Conservation (phyloP, 2,113 vertebrate species). For the Pangasianodon hypophthalmus region DNA sequence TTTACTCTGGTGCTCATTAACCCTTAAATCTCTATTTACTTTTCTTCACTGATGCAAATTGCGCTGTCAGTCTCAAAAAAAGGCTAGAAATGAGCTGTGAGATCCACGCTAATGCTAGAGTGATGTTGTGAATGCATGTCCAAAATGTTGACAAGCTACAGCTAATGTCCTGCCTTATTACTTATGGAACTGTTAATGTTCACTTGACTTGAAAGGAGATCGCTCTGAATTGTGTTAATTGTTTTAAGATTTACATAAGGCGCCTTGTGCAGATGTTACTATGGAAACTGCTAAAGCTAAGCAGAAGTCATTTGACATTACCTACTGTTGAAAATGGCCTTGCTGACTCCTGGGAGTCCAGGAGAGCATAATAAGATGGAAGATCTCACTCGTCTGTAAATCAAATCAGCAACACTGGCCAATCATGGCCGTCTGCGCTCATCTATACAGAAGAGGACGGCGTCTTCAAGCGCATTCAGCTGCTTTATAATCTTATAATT, state of each 20-base stretch:
- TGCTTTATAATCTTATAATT: neutral
- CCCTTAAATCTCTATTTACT: conserved; percentile 42
- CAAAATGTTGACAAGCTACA: conserved; percentile 54
- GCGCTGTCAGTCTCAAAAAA: neutral
- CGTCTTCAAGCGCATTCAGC: neutral
- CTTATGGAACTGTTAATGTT: neutral
- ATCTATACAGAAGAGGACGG: neutral
- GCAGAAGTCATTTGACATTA: conserved; percentile 44
- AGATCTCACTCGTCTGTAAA: neutral
- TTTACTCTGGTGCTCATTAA: neutral
- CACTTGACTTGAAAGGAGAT: conserved; percentile 28
- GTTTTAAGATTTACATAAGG: conserved; percentile 50
- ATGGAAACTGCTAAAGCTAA: conserved; percentile 50
- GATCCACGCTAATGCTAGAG: conserved; percentile 21
- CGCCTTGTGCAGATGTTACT: conserved; percentile 43
- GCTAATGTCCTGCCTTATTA: neutral
- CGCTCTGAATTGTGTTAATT: conserved; percentile 57
- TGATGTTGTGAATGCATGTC: conserved; percentile 63
- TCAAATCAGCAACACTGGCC: neutral
- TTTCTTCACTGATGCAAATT: conserved; percentile 54
- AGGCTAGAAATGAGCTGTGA: conserved; percentile 61
- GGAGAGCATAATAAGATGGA: neutral
- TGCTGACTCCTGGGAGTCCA: neutral
- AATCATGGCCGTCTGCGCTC: neutral
- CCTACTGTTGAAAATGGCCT: neutral